Conservation (phyloP, 2,888 invertebrate species). For the Drymonia ruficornis region DNA sequence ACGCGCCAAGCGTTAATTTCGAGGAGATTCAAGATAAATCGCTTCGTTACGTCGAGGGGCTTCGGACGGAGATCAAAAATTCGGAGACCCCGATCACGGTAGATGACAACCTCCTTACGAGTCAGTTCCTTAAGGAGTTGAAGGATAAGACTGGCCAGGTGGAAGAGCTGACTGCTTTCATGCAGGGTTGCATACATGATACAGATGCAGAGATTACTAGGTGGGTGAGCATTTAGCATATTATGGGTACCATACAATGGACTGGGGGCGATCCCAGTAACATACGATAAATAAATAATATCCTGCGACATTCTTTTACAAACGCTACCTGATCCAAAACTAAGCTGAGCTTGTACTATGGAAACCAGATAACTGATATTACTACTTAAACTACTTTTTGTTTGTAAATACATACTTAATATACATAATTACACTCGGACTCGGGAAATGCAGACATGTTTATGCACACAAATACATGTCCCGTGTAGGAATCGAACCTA, state of each 20-base stretch:
- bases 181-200: slow-evolving; percentile 61
- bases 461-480: too few relatives aligned
- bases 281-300: too few relatives aligned
- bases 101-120: slow-evolving; percentile 64
- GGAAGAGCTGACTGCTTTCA: slow-evolving; percentile 65
- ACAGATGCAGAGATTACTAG: slow-evolving; percentile 65
- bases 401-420: too few relatives aligned
- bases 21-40: slow-evolving; percentile 51
- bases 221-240: slow-evolving; percentile 38
- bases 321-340: too few relatives aligned
- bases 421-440: too few relatives aligned
- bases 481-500: too few relatives aligned
- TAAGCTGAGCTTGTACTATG: too few relatives aligned
- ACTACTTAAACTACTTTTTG: too few relatives aligned
- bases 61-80: slow-evolving; percentile 58
- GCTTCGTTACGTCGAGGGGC: slow-evolving; percentile 59
- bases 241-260: not conserved
- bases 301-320: too few relatives aligned
- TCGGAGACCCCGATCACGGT: slow-evolving; percentile 55
- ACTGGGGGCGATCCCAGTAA: too few relatives aligned
- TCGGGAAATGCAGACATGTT: too few relatives aligned
- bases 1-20: slow-evolving; percentile 37
- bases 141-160: slow-evolving; percentile 61
- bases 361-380: too few relatives aligned
- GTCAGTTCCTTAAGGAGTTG: slow-evolving; percentile 64